Percentiles rank a stretch among this genome's conserved stretches.
Conservation (phyloP, 2,113 vertebrate species). For the Rattus rattus region DNA sequence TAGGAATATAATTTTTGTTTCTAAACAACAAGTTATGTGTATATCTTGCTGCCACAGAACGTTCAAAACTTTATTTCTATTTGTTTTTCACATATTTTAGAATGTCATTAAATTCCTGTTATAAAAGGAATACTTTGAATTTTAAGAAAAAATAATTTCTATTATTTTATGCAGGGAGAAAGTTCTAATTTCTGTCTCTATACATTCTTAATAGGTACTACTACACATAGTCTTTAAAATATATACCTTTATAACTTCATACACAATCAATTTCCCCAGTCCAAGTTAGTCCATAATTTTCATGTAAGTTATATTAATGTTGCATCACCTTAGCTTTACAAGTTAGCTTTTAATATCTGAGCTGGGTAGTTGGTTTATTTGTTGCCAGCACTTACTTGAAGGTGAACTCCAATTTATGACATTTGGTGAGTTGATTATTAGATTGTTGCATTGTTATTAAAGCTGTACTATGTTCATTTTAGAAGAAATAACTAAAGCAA, state of each 20-base stretch:
- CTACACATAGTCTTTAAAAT: constrained; percentile 2
- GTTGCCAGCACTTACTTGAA: constrained; percentile 43
- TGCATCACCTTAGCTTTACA: constrained; percentile 16
- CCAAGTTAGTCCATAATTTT: constrained; percentile 22
- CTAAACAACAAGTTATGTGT: constrained; percentile 33
- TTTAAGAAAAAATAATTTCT: constrained; percentile 59
- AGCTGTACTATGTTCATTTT: constrained; percentile 15
- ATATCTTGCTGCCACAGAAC: constrained; percentile 13
- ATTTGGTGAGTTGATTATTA: constrained; percentile 37
- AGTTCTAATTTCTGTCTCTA: constrained; percentile 15
- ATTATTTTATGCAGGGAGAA: constrained; percentile 24
- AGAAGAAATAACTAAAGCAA: constrained; percentile 24
- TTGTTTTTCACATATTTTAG: constrained; percentile 24
- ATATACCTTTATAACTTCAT: constrained; percentile 21
- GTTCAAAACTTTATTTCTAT: constrained; percentile 52
- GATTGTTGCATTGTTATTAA: constrained; percentile 23
- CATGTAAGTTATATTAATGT: constrained; percentile 27
- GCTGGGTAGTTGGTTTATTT: not conserved
- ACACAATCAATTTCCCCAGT: not conserved
- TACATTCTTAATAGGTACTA: not conserved
- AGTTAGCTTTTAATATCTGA: constrained; percentile 23
- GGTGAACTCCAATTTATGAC: constrained; percentile 44
- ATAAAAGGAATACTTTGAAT: constrained; percentile 40
- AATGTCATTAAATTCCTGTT: constrained; percentile 44
- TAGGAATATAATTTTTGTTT: constrained; percentile 37